A percentile compares a stretch with the other conserved stretches of the same genome.
Conservation (phyloP, 2,113 vertebrate genomes). For the Microcebus lehilahytsara region DNA sequence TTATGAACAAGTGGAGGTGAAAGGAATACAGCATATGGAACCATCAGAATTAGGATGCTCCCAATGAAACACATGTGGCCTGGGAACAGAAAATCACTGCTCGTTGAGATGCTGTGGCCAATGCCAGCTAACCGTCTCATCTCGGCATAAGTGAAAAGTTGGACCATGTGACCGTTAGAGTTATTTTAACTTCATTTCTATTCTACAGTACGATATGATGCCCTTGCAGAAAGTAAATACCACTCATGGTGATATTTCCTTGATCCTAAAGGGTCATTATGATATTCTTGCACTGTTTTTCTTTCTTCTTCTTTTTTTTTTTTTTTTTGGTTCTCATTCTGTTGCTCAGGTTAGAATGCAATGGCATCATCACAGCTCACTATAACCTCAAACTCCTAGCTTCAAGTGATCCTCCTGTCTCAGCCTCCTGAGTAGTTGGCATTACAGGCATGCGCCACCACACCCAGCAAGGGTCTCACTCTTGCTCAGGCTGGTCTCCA, state of each 20-base stretch:
- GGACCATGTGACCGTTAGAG: background rate
- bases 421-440: no score
- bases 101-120: background rate
- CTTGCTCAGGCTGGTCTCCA: no score
- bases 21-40: background rate
- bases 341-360: no score
- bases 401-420: no score
- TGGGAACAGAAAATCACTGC: background rate
- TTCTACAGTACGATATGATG: background rate
- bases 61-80: background rate
- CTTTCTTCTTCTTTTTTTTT: background rate
- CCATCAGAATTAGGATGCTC: background rate
- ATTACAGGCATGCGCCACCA: no score
- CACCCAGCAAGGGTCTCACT: no score
- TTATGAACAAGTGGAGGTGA: background rate
- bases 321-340: background rate
- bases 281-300: background rate
- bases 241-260: background rate
- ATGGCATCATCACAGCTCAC: no score
- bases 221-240: background rate
- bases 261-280: background rate
- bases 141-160: background rate
- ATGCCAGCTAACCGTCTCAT: background rate
- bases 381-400: no score
- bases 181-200: background rate